Percentiles rank a stretch among this genome's conserved stretches.
phyloP scores from a whole-genome alignment of 1,140 invertebrate species.

The Caenorhabditis elegans region WBcel235 BX284606.5:8449001-8449500 shows the following conservation, averaged over 20 bases:
- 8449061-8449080: too few species aligned
- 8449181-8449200: not conserved
- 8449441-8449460: too few species aligned
- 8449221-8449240: not conserved
- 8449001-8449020: too few species aligned
- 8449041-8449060: not conserved
- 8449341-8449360: not conserved
- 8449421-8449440: too few species aligned
- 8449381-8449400: too few species aligned
- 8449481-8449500: too few species aligned
- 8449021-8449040: not conserved
- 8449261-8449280: constrained; percentile 26
- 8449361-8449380: not conserved
- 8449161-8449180: constrained; percentile 27
- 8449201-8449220: constrained; percentile 23
- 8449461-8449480: too few species aligned
- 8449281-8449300: constrained; percentile 24
- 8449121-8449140: not conserved
- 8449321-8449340: not conserved
- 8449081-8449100: not conserved
- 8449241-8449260: not conserved
- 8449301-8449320: constrained; percentile 27
- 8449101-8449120: constrained; percentile 28
- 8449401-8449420: too few species aligned
- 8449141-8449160: constrained; percentile 40